Conservation (phyloP, 2,797 vertebrate genomes). For the Hoplostethus atlanticus region DNA sequence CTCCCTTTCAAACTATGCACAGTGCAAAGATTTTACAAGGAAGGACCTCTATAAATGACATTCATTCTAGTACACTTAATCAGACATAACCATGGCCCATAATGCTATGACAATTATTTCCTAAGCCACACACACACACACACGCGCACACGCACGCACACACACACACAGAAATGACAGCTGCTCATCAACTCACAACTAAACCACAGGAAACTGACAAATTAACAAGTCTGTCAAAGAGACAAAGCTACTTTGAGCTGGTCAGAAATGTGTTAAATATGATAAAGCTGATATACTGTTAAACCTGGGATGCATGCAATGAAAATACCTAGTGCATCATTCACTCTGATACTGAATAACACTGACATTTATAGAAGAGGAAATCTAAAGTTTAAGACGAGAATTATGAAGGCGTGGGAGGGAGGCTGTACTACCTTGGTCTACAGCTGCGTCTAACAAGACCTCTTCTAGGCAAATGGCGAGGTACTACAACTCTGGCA, state of each 20-base stretch:
- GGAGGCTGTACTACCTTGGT: conserved; percentile 48
- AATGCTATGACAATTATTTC: conserved; percentile 41
- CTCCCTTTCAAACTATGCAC: conserved; percentile 68
- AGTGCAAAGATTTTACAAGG: conserved; percentile 68
- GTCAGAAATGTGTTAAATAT: conserved; percentile 43
- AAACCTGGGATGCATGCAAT: conserved; percentile 67
- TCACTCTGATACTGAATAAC: conserved; percentile 54
- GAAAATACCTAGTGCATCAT: conserved; percentile 59
- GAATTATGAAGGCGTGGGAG: conserved; percentile 33
- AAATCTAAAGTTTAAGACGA: conserved; percentile 22
- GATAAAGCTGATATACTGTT: conserved; percentile 32
- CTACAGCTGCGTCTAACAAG: conserved; percentile 58
- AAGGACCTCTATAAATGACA: conserved; percentile 64
- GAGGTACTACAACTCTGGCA: conserved; percentile 49
- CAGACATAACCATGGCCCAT: conserved; percentile 71
- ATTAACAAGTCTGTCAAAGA: conserved; percentile 13
- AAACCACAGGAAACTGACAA: conserved; percentile 37
- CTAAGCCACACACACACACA: conserved; percentile 35
- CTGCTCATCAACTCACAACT: conserved; percentile 17
- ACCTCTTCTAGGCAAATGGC: conserved; percentile 39
- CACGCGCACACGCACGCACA: not conserved
- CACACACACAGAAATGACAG: conserved; percentile 4
- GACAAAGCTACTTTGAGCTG: conserved; percentile 40
- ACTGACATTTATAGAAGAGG: conserved; percentile 34
- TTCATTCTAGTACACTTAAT: conserved; percentile 70